These are phyloP conservation scores for Capricornis sumatraensis DNA, from an alignment of 2,113 vertebrate genomes.

Conservation along the genomic window DNA sequence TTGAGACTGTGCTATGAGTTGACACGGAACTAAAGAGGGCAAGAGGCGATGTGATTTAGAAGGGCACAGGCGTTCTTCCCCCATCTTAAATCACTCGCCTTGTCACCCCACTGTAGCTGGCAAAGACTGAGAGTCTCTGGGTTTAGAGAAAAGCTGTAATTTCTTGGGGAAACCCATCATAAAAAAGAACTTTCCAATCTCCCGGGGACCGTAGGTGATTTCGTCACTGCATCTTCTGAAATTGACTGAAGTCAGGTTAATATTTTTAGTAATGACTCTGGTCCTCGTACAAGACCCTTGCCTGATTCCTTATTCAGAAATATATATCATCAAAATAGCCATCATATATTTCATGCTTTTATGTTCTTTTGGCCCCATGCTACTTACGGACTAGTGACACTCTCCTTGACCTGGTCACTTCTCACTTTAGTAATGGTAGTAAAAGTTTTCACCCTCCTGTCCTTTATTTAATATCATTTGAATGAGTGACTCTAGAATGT, in stretches of 20 bases:
- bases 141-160: constrained; percentile 53
- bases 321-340: neutral
- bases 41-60: constrained; percentile 65
- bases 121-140: constrained; percentile 67
- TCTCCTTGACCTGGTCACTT: neutral
- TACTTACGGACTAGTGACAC: neutral
- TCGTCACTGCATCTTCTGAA: constrained; percentile 44
- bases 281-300: neutral
- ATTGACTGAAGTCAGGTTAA: constrained; percentile 43
- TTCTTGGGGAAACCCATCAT: constrained; percentile 59
- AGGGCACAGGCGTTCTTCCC: constrained; percentile 50
- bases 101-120: constrained; percentile 66
- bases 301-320: constrained; percentile 31
- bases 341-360: neutral
- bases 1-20: constrained; percentile 30
- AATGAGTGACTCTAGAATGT: neutral
- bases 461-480: neutral
- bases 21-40: constrained; percentile 46
- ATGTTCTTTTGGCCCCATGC: neutral
- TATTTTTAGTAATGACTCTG: neutral
- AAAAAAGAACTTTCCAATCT: constrained; percentile 55
- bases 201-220: constrained; percentile 48
- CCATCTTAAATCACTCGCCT: constrained; percentile 71
- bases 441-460: neutral
- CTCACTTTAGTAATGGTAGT: neutral